These are phyloP conservation scores for Hoplias malabaricus DNA, from an alignment of 2,113 vertebrate species.

Conservation along the genomic window DNA sequence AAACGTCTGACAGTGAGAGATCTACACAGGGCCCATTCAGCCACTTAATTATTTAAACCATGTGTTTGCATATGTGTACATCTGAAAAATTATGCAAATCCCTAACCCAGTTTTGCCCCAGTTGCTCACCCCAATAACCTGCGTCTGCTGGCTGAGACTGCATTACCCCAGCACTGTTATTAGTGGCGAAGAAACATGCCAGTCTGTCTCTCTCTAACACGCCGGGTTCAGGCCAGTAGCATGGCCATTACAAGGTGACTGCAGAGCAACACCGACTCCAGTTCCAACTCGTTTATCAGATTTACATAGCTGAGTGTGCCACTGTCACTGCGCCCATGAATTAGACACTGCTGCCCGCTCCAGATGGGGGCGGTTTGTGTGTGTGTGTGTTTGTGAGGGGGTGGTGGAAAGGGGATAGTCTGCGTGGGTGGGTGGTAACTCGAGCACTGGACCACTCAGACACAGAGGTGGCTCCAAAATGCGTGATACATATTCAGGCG, in stretches of 20 bases:
- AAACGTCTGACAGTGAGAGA: too few relatives aligned
- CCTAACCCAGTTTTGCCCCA: neutral
- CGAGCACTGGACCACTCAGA: conserved; percentile 41
- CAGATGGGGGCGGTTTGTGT: conserved; percentile 54
- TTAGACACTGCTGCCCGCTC: conserved; percentile 46
- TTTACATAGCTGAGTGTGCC: conserved; percentile 28
- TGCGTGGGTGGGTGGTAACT: conserved; percentile 1
- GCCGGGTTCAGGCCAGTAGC: neutral
- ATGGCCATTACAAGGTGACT: conserved; percentile 29
- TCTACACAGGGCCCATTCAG: too few relatives aligned
- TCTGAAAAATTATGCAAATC: too few relatives aligned
- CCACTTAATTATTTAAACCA: too few relatives aligned
- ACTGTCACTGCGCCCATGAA: conserved; percentile 47
- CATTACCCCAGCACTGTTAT: neutral
- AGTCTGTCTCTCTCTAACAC: neutral
- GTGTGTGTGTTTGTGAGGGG: neutral
- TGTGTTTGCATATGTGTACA: too few relatives aligned
- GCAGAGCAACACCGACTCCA: conserved; percentile 2
- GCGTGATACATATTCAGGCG: conserved; percentile 57
- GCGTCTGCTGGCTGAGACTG: neutral
- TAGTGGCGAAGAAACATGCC: neutral
- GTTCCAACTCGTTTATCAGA: conserved; percentile 35
- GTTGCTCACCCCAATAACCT: neutral
- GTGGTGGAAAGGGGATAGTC: neutral
- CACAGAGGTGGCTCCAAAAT: conserved; percentile 64